Evolutionary conservation across 2,113 vertebrate genomes (phyloP).

Genomic region (Thomomys bottae): DNA sequence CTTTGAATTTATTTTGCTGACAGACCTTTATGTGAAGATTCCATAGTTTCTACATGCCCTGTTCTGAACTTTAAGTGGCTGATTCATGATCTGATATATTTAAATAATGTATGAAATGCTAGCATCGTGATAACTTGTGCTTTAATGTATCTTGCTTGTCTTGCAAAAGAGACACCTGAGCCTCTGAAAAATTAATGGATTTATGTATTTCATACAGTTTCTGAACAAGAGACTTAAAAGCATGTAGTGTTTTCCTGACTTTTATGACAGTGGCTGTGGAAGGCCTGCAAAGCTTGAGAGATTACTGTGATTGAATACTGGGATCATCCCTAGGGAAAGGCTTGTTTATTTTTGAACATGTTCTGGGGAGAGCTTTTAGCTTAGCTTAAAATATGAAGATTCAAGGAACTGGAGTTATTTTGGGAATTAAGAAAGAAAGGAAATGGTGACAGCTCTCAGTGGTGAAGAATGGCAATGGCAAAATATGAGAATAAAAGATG

Average conservation of each 20-base stretch:
- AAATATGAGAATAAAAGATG: neutral
- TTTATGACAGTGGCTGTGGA: neutral
- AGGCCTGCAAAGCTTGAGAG: neutral
- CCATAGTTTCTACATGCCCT: neutral
- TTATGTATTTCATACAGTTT: neutral
- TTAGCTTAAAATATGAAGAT: neutral
- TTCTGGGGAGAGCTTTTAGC: neutral
- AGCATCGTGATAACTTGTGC: neutral
- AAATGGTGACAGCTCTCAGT: neutral
- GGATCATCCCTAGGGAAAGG: neutral
- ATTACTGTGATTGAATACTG: neutral
- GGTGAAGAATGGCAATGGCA: neutral
- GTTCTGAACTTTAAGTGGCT: neutral
- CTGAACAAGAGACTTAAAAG: neutral
- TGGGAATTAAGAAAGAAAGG: neutral
- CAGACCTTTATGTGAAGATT: neutral
- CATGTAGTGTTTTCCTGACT: neutral
- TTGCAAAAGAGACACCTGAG: neutral
- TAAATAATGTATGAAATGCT: neutral
- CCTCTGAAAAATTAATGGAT: neutral
- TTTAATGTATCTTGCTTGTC: neutral
- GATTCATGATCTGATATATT: neutral
- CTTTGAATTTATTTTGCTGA: neutral
- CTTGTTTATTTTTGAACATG: neutral
- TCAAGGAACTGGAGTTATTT: neutral